These are phyloP conservation scores for Therioaphis trifolii DNA, from an alignment of 2,888 invertebrate genomes.

Conservation along the genomic window DNA sequence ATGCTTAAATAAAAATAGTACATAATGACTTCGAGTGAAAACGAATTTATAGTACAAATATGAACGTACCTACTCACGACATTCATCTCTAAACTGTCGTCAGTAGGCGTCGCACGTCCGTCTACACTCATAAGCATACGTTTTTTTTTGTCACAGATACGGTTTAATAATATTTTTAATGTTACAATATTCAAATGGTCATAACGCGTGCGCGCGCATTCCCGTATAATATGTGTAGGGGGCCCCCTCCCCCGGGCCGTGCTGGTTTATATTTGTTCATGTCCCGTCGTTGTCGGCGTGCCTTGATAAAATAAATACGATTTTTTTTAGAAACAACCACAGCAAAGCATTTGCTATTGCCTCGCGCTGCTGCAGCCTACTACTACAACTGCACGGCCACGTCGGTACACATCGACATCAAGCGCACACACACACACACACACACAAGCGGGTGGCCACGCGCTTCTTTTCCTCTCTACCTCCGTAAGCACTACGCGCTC, in stretches of 20 bases:
- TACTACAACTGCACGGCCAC: too few species aligned
- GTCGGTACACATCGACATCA: not conserved
- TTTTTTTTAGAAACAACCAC: slow-evolving; percentile 34
- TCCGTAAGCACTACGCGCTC: not conserved
- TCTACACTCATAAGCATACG: not conserved
- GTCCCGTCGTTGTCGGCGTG: not conserved
- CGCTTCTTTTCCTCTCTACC: not conserved
- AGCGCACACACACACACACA: not conserved
- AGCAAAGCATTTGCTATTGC: not conserved
- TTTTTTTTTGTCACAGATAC: not conserved
- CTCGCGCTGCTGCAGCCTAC: too few species aligned
- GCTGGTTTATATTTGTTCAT: slow-evolving; percentile 47
- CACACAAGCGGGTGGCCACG: not conserved
- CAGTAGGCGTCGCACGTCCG: not conserved
- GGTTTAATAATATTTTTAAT: slow-evolving; percentile 9
- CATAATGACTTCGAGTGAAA: not conserved
- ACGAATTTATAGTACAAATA: not conserved
- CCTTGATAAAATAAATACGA: slow-evolving; percentile 22
- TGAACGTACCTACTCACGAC: not conserved
- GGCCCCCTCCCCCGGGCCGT: not conserved
- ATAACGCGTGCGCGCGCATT: not conserved
- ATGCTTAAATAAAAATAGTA: too few species aligned
- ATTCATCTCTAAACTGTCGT: not conserved
- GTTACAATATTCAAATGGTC: slow-evolving; percentile 4
- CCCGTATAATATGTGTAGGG: slow-evolving; percentile 3